phyloP scores from a whole-genome alignment of 2,888 invertebrate genomes.

The Mesorhabditis belari region DNA sequence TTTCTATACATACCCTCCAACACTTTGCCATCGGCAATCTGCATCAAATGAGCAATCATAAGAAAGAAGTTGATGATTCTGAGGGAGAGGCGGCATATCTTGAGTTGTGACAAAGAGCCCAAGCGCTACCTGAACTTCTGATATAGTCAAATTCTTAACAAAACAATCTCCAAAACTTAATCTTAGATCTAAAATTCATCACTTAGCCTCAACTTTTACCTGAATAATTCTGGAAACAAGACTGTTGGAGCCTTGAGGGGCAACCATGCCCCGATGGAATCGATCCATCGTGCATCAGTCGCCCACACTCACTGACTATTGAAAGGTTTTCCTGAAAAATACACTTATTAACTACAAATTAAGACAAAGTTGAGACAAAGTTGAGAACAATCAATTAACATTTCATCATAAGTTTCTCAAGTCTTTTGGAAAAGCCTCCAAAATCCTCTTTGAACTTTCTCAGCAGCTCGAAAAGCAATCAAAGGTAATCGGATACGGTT shows the following conservation, averaged over 20 bases:
- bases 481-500: no score
- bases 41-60: slow-evolving; percentile 47
- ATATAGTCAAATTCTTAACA: background rate
- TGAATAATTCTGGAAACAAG: slow-evolving; percentile 14
- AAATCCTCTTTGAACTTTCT: no score
- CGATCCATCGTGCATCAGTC: background rate
- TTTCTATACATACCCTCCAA: slow-evolving; percentile 11
- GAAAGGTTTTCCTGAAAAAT: background rate
- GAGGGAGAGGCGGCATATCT: slow-evolving; percentile 35
- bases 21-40: slow-evolving; percentile 35
- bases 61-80: slow-evolving; percentile 23
- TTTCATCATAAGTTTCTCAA: no score
- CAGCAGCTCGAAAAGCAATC: no score
- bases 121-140: slow-evolving; percentile 34
- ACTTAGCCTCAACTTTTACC: background rate
- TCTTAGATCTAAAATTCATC: background rate
- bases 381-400: no score
- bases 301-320: background rate
- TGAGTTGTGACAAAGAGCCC: slow-evolving; percentile 49
- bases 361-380: no score
- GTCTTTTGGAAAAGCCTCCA: no score
- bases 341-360: background rate
- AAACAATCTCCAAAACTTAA: background rate
- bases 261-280: background rate
- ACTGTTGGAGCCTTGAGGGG: background rate